Conservation (phyloP, 2,113 vertebrate species). For the Ciconia maguari region DNA sequence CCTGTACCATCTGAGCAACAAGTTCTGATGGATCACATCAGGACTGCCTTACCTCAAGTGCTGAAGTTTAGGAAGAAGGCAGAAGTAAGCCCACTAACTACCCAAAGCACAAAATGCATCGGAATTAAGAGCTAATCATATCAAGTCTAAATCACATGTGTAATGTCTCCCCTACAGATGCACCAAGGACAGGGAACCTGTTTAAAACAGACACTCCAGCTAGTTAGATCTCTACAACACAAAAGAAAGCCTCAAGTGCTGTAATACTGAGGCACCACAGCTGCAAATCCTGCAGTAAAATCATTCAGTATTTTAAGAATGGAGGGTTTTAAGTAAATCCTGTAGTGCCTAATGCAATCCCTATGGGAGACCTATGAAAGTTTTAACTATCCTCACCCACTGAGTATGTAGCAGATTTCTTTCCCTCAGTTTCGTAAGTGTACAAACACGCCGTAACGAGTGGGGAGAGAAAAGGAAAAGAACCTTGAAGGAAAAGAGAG, state of each 20-base stretch:
- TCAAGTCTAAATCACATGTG: accelerated
- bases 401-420: background rate
- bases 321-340: background rate
- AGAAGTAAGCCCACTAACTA: background rate
- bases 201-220: background rate
- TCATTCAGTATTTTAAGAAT: background rate
- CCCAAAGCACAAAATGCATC: background rate
- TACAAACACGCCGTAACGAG: background rate
- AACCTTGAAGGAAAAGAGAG: background rate
- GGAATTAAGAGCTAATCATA: background rate
- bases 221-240: background rate
- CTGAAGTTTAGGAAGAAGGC: background rate
- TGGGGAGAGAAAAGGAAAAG: background rate
- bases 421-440: background rate
- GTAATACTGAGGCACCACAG: background rate
- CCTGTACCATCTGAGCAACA: background rate
- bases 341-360: background rate
- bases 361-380: background rate
- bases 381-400: background rate
- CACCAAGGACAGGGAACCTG: background rate
- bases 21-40: background rate
- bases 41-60: background rate
- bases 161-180: background rate
- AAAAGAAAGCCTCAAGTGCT: background rate
- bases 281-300: background rate